phyloP scores from a whole-genome alignment of 1,140 invertebrate genomes.

The Euwallacea similis region DNA sequence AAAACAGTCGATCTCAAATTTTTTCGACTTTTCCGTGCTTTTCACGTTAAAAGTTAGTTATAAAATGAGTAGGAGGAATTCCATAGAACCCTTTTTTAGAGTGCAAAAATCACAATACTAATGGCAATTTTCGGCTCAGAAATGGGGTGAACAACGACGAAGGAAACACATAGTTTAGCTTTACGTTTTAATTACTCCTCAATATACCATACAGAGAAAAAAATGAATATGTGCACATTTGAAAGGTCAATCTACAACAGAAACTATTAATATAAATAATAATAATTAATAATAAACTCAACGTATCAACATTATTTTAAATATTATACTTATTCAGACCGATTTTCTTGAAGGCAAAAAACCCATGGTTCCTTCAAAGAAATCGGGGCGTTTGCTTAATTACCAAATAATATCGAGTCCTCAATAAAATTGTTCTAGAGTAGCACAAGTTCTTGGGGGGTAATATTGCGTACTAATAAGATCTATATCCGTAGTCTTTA shows the following conservation, averaged over 20 bases:
- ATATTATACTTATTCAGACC: neutral
- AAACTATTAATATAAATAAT: neutral
- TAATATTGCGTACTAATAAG: slow-evolving; percentile 52
- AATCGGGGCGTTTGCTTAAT: no score
- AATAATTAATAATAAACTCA: slow-evolving; percentile 7
- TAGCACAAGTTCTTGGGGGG: slow-evolving; percentile 50
- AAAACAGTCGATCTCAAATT: no score
- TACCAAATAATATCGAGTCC: no score
- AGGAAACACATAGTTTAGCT: slow-evolving; percentile 4
- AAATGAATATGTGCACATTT: slow-evolving; percentile 37
- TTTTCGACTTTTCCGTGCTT: no score
- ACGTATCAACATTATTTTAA: neutral
- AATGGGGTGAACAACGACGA: no score
- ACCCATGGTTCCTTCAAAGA: neutral
- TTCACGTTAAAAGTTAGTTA: no score
- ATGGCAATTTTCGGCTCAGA: no score
- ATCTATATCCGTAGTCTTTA: slow-evolving; percentile 48
- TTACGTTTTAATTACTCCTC: slow-evolving; percentile 33
- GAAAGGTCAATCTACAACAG: slow-evolving; percentile 19
- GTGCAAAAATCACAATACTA: no score
- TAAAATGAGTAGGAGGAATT: no score
- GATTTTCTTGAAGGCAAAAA: neutral
- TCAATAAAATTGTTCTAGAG: slow-evolving; percentile 47
- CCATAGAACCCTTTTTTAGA: no score
- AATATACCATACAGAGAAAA: slow-evolving; percentile 40